A percentile compares a stretch with the other conserved stretches of the same genome.
Conservation (phyloP, 2,888 invertebrate genomes). For the Oscheius sp. region DNA sequence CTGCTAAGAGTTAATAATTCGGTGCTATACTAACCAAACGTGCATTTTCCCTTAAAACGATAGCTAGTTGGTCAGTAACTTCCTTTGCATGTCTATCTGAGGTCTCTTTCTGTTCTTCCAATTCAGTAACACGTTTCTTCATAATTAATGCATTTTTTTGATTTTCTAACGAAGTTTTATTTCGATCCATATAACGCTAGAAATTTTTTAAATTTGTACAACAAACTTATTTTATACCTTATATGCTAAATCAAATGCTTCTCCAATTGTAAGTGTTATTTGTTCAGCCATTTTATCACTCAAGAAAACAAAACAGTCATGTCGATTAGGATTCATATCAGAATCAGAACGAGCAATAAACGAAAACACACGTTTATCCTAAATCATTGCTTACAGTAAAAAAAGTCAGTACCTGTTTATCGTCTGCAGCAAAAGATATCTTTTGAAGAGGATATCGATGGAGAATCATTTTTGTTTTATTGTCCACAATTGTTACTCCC, state of each 20-base stretch:
- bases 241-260: constrained; percentile 97
- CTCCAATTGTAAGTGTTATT: constrained; percentile 95
- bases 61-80: constrained; percentile 17
- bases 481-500: constrained; percentile 89
- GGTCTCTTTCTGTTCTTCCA: constrained; percentile 80
- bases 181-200: constrained; percentile 79
- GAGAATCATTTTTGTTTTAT: constrained; percentile 78
- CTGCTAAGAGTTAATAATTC: not conserved
- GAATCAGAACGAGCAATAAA: constrained; percentile 83
- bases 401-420: constrained; percentile 77
- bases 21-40: not conserved
- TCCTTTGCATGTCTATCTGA: constrained; percentile 11
- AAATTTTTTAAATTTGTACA: not conserved
- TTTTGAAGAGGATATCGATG: constrained; percentile 95
- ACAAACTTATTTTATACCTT: constrained; percentile 70
- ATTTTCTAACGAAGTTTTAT: constrained; percentile 86
- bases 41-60: constrained; percentile 9
- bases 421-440: constrained; percentile 98
- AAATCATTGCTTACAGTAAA: not conserved
- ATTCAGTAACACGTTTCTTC: constrained; percentile 85
- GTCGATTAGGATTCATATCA: constrained; percentile 74
- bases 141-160: constrained; percentile 82
- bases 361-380: constrained; percentile 92
- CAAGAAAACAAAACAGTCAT: constrained; percentile 95
- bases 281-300: constrained; percentile 96